Conservation (phyloP, 2,797 vertebrate species). For the Tokudaia muenninki region DNA sequence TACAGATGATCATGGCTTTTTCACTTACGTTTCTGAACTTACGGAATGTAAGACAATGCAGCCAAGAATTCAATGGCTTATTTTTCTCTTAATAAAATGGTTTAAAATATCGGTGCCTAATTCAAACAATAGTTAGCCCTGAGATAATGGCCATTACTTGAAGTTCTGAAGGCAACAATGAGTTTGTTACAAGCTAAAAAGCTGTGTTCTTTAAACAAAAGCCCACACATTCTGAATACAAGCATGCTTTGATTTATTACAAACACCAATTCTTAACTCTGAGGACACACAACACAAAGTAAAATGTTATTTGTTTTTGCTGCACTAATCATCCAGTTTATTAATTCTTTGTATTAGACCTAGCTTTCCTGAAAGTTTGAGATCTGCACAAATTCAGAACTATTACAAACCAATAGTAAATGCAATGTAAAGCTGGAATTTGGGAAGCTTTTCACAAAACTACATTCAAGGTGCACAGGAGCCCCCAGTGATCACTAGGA, state of each 20-base stretch:
- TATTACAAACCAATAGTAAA: background rate
- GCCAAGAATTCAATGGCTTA: background rate
- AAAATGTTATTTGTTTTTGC: background rate
- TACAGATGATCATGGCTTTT: background rate
- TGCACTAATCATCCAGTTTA: background rate
- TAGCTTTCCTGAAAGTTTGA: constrained; percentile 25
- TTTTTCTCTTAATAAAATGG: background rate
- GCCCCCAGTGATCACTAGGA: constrained; percentile 98
- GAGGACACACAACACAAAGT: constrained; percentile 36
- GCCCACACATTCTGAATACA: background rate
- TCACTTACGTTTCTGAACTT: constrained; percentile 9
- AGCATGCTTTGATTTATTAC: background rate
- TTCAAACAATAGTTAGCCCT: background rate
- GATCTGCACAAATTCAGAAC: background rate
- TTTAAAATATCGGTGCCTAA: background rate
- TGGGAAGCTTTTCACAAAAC: constrained; percentile 82
- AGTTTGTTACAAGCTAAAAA: background rate
- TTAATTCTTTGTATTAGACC: background rate
- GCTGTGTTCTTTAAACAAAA: background rate
- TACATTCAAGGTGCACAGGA: constrained; percentile 93
- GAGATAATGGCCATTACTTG: background rate
- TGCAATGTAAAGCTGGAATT: background rate
- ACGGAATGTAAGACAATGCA: background rate
- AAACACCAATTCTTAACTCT: background rate
- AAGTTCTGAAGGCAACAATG: background rate